Evolutionary conservation across 1,140 invertebrate species (phyloP).

Genomic region (Tetramorium alpestre): DNA sequence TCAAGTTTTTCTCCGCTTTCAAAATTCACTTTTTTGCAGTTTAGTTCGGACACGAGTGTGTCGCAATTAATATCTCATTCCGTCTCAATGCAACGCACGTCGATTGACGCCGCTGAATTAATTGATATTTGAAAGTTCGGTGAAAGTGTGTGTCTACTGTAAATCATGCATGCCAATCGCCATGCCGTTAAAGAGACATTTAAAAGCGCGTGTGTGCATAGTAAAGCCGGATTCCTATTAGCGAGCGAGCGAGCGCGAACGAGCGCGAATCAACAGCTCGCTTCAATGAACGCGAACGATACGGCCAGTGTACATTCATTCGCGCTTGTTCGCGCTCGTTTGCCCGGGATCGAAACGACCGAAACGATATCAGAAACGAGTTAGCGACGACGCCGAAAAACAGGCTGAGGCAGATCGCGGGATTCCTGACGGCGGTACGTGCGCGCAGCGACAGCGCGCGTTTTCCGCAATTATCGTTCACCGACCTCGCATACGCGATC

Average conservation of each 20-base stretch:
- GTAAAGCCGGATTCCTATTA: not conserved
- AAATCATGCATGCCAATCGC: slow-evolving; percentile 25
- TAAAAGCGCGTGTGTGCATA: slow-evolving; percentile 22
- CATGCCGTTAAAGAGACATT: slow-evolving; percentile 30
- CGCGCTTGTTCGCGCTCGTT: not conserved
- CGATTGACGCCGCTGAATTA: slow-evolving; percentile 16
- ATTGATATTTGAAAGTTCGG: slow-evolving; percentile 39
- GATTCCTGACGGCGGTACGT: not conserved
- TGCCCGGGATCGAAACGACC: not conserved
- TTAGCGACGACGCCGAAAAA: not conserved
- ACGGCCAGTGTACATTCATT: not conserved
- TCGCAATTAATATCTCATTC: slow-evolving; percentile 23
- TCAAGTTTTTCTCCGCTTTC: not conserved
- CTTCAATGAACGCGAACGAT: not conserved
- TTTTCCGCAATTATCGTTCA: slow-evolving; percentile 49
- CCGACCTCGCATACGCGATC: slow-evolving; percentile 23
- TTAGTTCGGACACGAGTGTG: not conserved
- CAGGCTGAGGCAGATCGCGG: not conserved
- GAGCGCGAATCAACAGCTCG: no score
- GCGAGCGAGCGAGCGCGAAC: not conserved
- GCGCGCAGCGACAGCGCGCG: not conserved
- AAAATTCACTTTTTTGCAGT: not conserved
- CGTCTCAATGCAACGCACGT: not conserved
- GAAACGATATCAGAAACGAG: not conserved
- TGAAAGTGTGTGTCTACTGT: slow-evolving; percentile 25